A percentile compares a stretch with the other conserved stretches of the same genome.
Conservation (phyloP, 1,140 invertebrate species). For the Pissodes strobi region DNA sequence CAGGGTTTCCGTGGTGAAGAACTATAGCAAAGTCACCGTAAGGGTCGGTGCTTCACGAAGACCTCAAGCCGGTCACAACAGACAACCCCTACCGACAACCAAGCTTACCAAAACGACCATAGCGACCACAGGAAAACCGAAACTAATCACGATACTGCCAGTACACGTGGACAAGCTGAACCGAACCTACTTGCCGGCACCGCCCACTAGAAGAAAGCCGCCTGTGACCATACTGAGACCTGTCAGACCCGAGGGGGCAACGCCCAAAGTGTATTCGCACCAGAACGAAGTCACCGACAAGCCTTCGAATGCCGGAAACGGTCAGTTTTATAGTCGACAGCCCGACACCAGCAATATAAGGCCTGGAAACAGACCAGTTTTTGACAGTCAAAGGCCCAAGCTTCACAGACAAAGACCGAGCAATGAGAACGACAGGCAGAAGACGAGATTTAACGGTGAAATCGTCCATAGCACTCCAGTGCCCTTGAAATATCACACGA, state of each 20-base stretch:
- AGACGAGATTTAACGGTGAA: not conserved
- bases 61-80: not conserved
- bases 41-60: slow-evolving; percentile 3
- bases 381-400: not conserved
- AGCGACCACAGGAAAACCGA: slow-evolving; percentile 29
- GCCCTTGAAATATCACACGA: slow-evolving; percentile 65
- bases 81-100: not conserved
- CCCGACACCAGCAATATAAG: not conserved
- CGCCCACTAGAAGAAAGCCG: slow-evolving; percentile 19
- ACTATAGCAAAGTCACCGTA: slow-evolving; percentile 20
- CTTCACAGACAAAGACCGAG: not conserved
- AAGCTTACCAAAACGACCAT: slow-evolving; percentile 17
- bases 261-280: slow-evolving; percentile 21
- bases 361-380: not conserved
- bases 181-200: slow-evolving; percentile 24
- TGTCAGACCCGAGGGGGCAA: slow-evolving; percentile 53
- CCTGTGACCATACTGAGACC: slow-evolving; percentile 51
- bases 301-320: slow-evolving; percentile 1
- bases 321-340: not conserved
- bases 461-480: slow-evolving; percentile 61
- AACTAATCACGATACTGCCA: slow-evolving; percentile 26
- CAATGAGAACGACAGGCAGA: not conserved
- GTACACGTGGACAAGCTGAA: slow-evolving; percentile 26
- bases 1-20: slow-evolving; percentile 20
- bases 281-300: slow-evolving; percentile 26